Percentiles rank a stretch among this genome's conserved stretches.
These are phyloP conservation scores for Girardinichthys multiradiatus DNA, from an alignment of 2,113 vertebrate genomes.

Conservation along the genomic window DNA sequence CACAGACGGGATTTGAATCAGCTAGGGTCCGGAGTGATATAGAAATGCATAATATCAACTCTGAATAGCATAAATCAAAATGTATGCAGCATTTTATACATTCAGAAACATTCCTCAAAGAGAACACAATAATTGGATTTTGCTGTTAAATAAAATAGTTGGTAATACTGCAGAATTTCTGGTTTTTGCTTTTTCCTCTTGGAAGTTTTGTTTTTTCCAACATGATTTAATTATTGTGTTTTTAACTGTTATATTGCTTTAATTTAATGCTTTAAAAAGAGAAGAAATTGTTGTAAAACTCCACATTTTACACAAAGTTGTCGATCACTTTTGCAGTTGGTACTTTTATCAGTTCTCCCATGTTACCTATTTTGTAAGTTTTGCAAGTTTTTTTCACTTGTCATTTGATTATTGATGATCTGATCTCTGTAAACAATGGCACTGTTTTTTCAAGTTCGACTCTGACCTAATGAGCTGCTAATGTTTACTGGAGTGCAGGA, in stretches of 20 bases:
- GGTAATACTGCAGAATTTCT: not conserved
- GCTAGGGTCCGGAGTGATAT: not conserved
- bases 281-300: not conserved
- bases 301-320: not conserved
- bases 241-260: not conserved
- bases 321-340: not conserved
- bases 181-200: not conserved
- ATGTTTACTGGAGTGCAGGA: not conserved
- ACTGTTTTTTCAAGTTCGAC: not conserved
- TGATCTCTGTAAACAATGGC: not conserved
- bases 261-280: not conserved
- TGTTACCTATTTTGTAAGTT: not conserved
- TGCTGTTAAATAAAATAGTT: constrained; percentile 9
- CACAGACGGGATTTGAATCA: constrained; percentile 11
- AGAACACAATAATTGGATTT: not conserved
- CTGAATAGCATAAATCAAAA: not conserved
- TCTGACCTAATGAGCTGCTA: not conserved
- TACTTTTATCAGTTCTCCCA: not conserved
- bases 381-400: not conserved
- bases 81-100: not conserved
- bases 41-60: too few species aligned
- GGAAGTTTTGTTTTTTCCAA: not conserved
- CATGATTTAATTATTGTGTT: not conserved
- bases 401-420: constrained; percentile 9
- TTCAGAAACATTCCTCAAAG: not conserved